Conservation (phyloP, 2,888 invertebrate species). For the Homarus gammarus region DNA sequence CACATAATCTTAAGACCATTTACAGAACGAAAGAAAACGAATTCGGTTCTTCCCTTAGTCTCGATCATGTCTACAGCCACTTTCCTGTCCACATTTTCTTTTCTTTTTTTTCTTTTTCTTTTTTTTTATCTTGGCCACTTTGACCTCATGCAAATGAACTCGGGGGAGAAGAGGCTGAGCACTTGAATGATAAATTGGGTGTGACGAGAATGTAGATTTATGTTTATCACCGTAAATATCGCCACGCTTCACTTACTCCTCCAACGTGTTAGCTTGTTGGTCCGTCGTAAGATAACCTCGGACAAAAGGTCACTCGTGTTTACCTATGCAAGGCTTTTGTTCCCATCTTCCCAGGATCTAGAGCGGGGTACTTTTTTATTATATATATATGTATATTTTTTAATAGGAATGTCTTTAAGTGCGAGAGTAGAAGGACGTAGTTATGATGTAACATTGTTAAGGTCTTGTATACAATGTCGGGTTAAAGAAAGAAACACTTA, state of each 20-base stretch:
- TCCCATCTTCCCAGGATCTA: conserved; percentile 30
- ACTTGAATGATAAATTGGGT: conserved; percentile 59
- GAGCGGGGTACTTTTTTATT: conserved; percentile 9
- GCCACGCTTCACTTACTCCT: conserved; percentile 40
- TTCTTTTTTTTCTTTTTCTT: background rate
- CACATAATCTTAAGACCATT: no score
- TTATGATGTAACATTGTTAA: no score
- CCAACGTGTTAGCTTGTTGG: conserved; percentile 24
- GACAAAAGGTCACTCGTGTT: conserved; percentile 43
- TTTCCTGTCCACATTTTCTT: conserved; percentile 26
- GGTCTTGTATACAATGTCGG: no score
- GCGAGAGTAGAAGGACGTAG: no score
- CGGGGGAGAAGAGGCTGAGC: conserved; percentile 29
- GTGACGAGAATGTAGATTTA: conserved; percentile 52
- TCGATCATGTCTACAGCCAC: conserved; percentile 24
- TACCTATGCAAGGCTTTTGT: conserved; percentile 39
- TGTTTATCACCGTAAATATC: conserved; percentile 55
- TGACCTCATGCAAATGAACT: conserved; percentile 52
- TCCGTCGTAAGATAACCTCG: conserved; percentile 31
- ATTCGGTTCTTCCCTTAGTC: background rate
- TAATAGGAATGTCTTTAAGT: background rate
- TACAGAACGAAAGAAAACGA: background rate
- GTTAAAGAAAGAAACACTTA: no score
- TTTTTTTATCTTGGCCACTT: background rate
- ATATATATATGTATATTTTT: conserved; percentile 1